Evolutionary conservation across 2,888 invertebrate genomes (phyloP).

Genomic region (Rhingia campestris): DNA sequence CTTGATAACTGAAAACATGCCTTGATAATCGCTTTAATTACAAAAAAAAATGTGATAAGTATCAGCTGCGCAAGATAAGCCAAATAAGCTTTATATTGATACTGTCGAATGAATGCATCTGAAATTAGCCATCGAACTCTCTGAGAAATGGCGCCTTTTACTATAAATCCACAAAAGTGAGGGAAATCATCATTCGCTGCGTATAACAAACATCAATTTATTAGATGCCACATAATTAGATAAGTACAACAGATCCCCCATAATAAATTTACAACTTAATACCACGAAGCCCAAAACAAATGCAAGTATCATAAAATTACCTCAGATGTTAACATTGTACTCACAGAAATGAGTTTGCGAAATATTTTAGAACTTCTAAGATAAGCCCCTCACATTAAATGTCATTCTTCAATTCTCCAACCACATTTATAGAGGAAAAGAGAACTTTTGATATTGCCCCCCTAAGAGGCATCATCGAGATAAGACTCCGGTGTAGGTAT

Average conservation of each 20-base stretch:
- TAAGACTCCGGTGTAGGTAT: slow-evolving; percentile 3
- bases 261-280: neutral
- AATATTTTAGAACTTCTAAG: slow-evolving; percentile 10
- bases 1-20: too few relatives aligned
- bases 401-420: slow-evolving; percentile 22
- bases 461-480: slow-evolving; percentile 8
- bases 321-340: neutral
- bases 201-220: too few relatives aligned
- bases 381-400: slow-evolving; percentile 32
- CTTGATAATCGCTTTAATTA: too few relatives aligned
- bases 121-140: too few relatives aligned
- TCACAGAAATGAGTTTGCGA: slow-evolving; percentile 10
- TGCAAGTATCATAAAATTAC: slow-evolving; percentile 4
- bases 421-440: slow-evolving; percentile 10
- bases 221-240: too few relatives aligned
- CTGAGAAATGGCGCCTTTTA: too few relatives aligned
- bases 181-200: too few relatives aligned
- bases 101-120: too few relatives aligned
- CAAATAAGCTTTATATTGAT: too few relatives aligned
- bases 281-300: slow-evolving; percentile 13
- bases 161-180: too few relatives aligned
- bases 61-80: too few relatives aligned
- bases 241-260: neutral
- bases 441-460: neutral
- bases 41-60: too few relatives aligned